A percentile compares a stretch with the other conserved stretches of the same genome.
These are phyloP conservation scores for Lissocephala sabroskyi DNA, from an alignment of 2,888 invertebrate species.

Conservation along the genomic window DNA sequence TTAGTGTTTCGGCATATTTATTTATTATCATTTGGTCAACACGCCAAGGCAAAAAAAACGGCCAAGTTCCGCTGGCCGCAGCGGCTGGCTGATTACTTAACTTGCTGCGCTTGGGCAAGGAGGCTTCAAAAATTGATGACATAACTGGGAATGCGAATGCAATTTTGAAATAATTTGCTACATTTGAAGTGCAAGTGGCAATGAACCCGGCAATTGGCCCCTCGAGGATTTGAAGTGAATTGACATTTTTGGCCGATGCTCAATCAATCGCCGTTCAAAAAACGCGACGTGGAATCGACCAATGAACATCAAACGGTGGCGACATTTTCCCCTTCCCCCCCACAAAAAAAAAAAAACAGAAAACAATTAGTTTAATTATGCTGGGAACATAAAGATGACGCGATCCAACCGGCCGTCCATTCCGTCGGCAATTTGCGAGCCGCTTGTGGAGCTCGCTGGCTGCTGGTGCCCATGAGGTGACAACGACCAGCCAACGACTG, in stretches of 20 bases:
- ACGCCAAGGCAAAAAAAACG: background rate
- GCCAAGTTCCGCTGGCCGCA: background rate
- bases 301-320: constrained; percentile 47
- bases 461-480: constrained; percentile 59
- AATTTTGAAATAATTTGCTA: constrained; percentile 39
- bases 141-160: constrained; percentile 33
- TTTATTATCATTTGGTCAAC: constrained; percentile 51
- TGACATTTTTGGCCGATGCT: background rate
- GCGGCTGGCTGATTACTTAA: constrained; percentile 41
- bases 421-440: background rate
- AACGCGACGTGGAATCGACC: constrained; percentile 43
- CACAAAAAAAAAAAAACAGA: no score
- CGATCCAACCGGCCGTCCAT: background rate
- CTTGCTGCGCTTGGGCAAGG: constrained; percentile 11
- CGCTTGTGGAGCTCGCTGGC: no score
- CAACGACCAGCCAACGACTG: constrained; percentile 46
- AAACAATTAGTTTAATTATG: constrained; percentile 62
- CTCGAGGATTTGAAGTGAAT: constrained; percentile 35
- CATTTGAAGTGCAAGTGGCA: constrained; percentile 56
- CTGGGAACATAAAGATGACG: constrained; percentile 29
- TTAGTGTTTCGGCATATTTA: constrained; percentile 63
- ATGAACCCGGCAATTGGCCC: constrained; percentile 57
- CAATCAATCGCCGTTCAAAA: no score
- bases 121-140: constrained; percentile 44
- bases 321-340: constrained; percentile 9